These are phyloP conservation scores for Cirrhinus molitorella DNA, from an alignment of 2,797 vertebrate genomes.

Conservation along the genomic window DNA sequence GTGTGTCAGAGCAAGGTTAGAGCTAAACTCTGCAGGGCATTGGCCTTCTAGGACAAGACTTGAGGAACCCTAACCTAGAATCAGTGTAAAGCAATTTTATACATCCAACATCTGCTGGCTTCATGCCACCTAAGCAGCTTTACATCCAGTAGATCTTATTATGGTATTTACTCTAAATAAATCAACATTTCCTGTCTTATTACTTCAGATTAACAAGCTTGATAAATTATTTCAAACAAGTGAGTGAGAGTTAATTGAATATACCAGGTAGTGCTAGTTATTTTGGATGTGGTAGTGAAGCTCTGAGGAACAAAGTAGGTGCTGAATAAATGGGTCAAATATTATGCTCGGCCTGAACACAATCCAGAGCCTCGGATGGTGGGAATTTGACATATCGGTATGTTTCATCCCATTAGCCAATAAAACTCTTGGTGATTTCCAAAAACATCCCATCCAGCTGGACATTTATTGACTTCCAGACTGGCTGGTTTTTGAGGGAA, in stretches of 20 bases:
- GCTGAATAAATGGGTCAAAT: conserved; percentile 73
- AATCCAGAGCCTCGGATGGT: conserved; percentile 72
- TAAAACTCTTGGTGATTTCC: conserved; percentile 84
- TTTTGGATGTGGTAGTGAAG: background rate
- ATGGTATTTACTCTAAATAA: conserved; percentile 13
- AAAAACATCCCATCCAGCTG: conserved; percentile 83
- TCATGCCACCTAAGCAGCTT: conserved; percentile 27
- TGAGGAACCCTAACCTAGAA: conserved; percentile 1
- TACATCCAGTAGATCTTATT: background rate
- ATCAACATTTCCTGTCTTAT: conserved; percentile 11
- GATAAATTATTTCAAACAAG: background rate
- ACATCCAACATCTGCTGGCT: conserved; percentile 11
- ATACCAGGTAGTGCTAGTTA: background rate
- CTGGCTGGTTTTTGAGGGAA: conserved; percentile 62
- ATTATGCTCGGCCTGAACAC: conserved; percentile 70
- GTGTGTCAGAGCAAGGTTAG: too few relatives aligned
- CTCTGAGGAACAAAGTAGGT: conserved; percentile 29
- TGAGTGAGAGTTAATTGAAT: background rate
- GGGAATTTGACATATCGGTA: conserved; percentile 84
- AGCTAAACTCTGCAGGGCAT: too few relatives aligned
- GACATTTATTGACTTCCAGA: conserved; percentile 69
- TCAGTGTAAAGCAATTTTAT: conserved; percentile 14
- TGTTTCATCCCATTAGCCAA: conserved; percentile 88
- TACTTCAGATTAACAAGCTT: conserved; percentile 3
- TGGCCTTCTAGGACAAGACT: too few relatives aligned